Base-by-base conservation (phyloP, 2,888 invertebrate genomes). In the Ethmia dodecea region DNA sequence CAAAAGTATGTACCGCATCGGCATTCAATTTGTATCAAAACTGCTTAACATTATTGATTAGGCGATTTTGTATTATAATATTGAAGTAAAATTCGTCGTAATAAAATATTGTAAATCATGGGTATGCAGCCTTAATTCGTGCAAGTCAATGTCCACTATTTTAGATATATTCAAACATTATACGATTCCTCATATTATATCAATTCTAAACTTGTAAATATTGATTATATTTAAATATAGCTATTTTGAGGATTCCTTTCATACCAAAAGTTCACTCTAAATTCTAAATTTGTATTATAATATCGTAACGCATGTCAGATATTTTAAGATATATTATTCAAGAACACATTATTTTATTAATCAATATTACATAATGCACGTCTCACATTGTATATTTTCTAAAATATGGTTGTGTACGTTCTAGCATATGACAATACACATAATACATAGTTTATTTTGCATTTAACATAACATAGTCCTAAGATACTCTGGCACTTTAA, bases 131-230 rank as follows among this genome's bases (percentile, higher is more conserved):
- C n/a, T n/a, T n/a, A n/a, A n/a, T n/a, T n/a, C n/a, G n/a, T n/a
- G n/a, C n/a, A n/a, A n/a, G n/a, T n/a, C n/a, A n/a, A n/a, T n/a
- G n/a, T n/a, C n/a, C n/a, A n/a, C n/a, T n/a, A n/a, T n/a, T n/a
- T n/a, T n/a, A n/a, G n/a, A n/a, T n/a, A n/a, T n/a, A n/a, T n/a
- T n/a, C n/a, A n/a, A n/a, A n/a, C n/a, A n/a, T n/a, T n/a, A n/a
- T n/a, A n/a, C n/a, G n/a, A n/a, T n/a, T n/a, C n/a, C n/a, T n/a
- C n/a, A n/a, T n/a, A n/a, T n/a, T n/a, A n/a, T n/a, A n/a, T n/a
- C n/a, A n/a, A n/a, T n/a, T n/a, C n/a, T n/a, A n/a, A n/a, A 56
- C 35, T 35, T 73, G 71, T 74, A 73, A 66, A 71, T 74, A 73
- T 49, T 55, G 51, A 37, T 42, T 53, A 60, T 56, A 60, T 59